Conservation (phyloP, 2,797 vertebrate species). For the Platyrinchus mystaceus region DNA sequence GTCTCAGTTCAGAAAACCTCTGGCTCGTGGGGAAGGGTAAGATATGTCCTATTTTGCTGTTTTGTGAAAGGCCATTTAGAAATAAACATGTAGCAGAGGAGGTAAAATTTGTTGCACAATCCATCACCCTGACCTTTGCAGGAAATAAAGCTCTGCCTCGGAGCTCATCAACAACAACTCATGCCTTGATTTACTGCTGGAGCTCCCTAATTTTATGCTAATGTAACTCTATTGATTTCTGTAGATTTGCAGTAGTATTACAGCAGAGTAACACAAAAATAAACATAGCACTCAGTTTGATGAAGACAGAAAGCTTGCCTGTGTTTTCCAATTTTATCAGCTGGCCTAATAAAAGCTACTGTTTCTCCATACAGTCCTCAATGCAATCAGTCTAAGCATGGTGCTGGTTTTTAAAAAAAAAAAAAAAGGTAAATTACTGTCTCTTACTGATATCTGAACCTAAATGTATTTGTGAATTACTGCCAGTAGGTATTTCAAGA, state of each 20-base stretch:
- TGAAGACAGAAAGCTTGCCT: background rate
- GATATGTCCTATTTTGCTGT: background rate
- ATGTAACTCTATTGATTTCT: conserved; percentile 48
- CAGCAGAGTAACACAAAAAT: background rate
- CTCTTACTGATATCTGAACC: background rate
- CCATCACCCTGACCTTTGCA: conserved; percentile 5
- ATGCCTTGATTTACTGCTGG: background rate
- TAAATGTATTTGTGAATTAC: background rate
- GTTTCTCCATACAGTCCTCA: background rate
- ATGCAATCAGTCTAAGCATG: background rate
- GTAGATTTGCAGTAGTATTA: background rate
- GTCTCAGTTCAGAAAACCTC: background rate
- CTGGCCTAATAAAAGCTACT: background rate
- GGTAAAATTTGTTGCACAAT: background rate
- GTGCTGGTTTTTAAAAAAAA: background rate
- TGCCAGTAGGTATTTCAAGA: background rate
- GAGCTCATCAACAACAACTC: conserved; percentile 18
- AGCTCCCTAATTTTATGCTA: background rate
- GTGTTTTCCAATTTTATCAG: background rate
- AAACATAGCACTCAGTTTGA: background rate
- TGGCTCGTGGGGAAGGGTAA: background rate
- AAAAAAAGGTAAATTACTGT: background rate
- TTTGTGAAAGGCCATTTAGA: background rate
- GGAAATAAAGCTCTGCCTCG: conserved; percentile 13
- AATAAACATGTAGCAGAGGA: background rate